phyloP scores from a whole-genome alignment of 1,140 invertebrate species.

The Palaemon carinicauda region DNA sequence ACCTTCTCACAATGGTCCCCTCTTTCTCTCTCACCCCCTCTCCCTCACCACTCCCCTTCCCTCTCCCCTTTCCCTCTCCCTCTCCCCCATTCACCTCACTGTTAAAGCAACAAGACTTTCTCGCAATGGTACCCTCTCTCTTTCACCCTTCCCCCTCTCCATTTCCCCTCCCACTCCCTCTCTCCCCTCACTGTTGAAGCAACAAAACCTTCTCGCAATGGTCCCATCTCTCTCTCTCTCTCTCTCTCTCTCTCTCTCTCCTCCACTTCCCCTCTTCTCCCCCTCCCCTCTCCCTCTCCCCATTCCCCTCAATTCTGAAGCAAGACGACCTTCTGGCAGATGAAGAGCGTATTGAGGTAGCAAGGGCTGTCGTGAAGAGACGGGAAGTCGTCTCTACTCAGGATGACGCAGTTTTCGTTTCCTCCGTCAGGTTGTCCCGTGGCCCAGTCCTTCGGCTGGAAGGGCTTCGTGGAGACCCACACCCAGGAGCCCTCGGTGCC shows the following conservation, averaged over 20 bases:
- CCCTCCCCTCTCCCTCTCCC: no score
- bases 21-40: no score
- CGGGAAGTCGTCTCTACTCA: constrained; percentile 32
- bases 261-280: no score
- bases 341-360: constrained; percentile 30
- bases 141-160: not conserved
- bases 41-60: not conserved
- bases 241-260: no score
- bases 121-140: not conserved
- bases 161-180: no score
- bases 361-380: constrained; percentile 42
- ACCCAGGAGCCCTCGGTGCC: constrained; percentile 10
- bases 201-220: not conserved
- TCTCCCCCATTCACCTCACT: not conserved
- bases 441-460: not conserved
- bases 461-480: not conserved
- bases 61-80: not conserved
- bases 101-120: no score
- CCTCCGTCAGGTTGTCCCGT: constrained; percentile 31
- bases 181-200: not conserved
- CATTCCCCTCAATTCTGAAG: no score
- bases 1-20: no score
- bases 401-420: constrained; percentile 35
- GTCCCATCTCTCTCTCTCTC: no score
- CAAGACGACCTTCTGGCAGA: no score